Evolutionary conservation across 2,113 vertebrate species (phyloP), one percentile per base, ranked within the genome.

Genomic region (Lutjanus erythropterus): DNA sequence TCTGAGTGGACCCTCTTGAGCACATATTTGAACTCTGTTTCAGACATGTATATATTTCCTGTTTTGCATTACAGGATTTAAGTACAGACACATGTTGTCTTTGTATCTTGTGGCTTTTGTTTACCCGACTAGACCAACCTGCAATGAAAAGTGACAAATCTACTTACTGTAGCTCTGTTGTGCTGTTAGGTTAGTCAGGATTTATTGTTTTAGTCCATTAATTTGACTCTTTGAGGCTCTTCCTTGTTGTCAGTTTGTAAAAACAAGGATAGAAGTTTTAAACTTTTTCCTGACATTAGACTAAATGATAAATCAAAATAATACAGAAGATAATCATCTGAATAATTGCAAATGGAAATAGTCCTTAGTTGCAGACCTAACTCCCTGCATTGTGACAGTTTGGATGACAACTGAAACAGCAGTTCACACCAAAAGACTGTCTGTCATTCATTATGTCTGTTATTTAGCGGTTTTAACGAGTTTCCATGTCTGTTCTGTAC

Each of bases 131-230:
- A 2, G 18, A 56, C 3, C 49, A 8, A 33, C 27, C 62, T 25
- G 33, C 81, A 85, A 77, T 83, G 71, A 74, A 83, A 85, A 62
- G 78, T 74, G 87, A 88, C 90, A 89, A 75, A 88, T 79, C 83
- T 75, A 7, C 62, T 86, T 80, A n/a, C n/a, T n/a, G n/a, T n/a
- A 75, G 0, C 41, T 47, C 37, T 49, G 39, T 18, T 78, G 29
- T 53, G 35, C 16, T 4, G 14, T 67, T 27, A 31, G 35, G 68
- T 68, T 67, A 84, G 67, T 55, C 70, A 0, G 31, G 76, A 44
- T 70, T 71, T 75, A 35, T 75, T 31, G 11, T 23, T 70, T 74
- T 31, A 62, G 9, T 31, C 47, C 16, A 19, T 72, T 52, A 35
- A 50, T 53, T 72, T 25, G 35, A 75, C 1, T 5, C 31, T 61